These are phyloP conservation scores for Oxyteleia sp. DNA, from an alignment of 2,888 invertebrate genomes.

Conservation along the genomic window DNA sequence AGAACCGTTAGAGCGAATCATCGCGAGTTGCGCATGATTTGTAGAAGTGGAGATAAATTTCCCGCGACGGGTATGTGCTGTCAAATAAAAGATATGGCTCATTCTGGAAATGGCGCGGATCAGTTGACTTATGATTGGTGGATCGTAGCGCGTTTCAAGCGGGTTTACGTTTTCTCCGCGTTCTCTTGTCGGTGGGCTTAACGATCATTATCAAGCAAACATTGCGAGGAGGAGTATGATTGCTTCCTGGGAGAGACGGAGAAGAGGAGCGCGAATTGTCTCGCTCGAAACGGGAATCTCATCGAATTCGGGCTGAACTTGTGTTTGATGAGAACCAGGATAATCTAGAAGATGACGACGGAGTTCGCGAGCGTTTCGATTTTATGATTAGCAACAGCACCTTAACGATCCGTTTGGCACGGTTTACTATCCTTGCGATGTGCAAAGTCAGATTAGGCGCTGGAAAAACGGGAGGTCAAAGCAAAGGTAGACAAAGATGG, in stretches of 20 bases:
- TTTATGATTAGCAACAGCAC: conserved; percentile 80
- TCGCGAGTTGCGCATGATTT: conserved; percentile 55
- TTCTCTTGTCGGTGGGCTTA: conserved; percentile 55
- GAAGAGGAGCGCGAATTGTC: conserved; percentile 55
- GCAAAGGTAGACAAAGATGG: conserved; percentile 38
- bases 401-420: conserved; percentile 77
- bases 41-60: conserved; percentile 67
- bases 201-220: conserved; percentile 68
- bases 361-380: conserved; percentile 65
- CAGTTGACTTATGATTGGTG: conserved; percentile 69
- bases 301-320: conserved; percentile 56
- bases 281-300: conserved; percentile 58
- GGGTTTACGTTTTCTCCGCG: conserved; percentile 57
- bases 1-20: conserved; percentile 64
- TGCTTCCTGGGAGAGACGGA: conserved; percentile 51
- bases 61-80: conserved; percentile 55
- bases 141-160: conserved; percentile 29
- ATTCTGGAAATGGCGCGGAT: conserved; percentile 59
- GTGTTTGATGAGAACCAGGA: conserved; percentile 68
- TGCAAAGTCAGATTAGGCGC: conserved; percentile 64
- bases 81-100: conserved; percentile 70
- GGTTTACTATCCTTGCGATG: conserved; percentile 81
- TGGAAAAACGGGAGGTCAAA: conserved; percentile 36
- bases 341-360: conserved; percentile 67
- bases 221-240: conserved; percentile 52